Conservation (phyloP, 2,888 invertebrate species). For the Spodoptera littoralis region DNA sequence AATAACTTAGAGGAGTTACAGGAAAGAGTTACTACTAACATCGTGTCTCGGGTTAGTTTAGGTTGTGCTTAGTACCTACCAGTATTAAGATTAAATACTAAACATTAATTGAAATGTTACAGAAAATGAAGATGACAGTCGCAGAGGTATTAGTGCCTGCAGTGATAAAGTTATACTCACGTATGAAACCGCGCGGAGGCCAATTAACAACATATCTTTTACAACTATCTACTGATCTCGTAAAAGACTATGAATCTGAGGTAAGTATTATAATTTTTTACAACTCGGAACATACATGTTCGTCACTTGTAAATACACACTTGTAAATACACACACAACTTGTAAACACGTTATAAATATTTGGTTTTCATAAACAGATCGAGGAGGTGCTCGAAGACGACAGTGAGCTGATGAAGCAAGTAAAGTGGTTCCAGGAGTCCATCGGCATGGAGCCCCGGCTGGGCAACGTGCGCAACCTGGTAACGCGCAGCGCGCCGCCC, state of each 20-base stretch:
- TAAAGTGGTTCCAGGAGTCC: constrained; percentile 78
- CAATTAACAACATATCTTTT: constrained; percentile 83
- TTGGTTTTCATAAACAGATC: constrained; percentile 66
- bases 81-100: not conserved
- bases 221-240: constrained; percentile 83
- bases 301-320: too few relatives aligned
- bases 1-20: constrained; percentile 83
- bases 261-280: constrained; percentile 41
- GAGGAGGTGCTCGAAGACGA: constrained; percentile 82
- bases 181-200: constrained; percentile 82
- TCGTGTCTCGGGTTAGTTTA: constrained; percentile 83
- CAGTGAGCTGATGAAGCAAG: constrained; percentile 77
- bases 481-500: constrained; percentile 79
- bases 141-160: constrained; percentile 91
- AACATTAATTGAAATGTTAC: constrained; percentile 4
- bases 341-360: not conserved
- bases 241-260: constrained; percentile 86
- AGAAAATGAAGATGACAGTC: constrained; percentile 90
- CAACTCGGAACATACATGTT: not conserved
- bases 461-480: constrained; percentile 81
- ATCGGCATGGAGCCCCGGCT: constrained; percentile 73
- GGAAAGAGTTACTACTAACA: constrained; percentile 79
- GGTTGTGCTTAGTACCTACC: not conserved
- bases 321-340: too few relatives aligned
- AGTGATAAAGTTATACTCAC: constrained; percentile 89